A percentile compares a stretch with the other conserved stretches of the same genome.
Conservation (phyloP, 2,113 vertebrate genomes). For the Nothoprocta pentlandii region DNA sequence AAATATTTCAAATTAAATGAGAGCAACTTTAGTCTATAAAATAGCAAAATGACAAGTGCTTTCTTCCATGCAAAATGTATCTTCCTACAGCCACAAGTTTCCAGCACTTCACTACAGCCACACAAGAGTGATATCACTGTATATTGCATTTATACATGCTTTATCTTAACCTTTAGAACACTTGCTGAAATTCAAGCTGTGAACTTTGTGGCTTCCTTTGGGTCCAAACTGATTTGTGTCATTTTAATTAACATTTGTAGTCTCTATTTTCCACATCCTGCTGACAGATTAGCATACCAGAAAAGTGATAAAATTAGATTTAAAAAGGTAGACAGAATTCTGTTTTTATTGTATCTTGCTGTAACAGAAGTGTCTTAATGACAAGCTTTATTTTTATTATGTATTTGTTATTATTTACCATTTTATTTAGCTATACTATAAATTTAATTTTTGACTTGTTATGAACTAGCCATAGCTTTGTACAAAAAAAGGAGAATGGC, state of each 20-base stretch:
- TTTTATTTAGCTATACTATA: neutral
- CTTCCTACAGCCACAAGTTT: neutral
- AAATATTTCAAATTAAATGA: neutral
- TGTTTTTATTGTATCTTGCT: constrained; percentile 39
- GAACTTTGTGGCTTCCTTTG: constrained; percentile 17
- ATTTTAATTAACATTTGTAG: constrained; percentile 60
- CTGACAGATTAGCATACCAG: constrained; percentile 58
- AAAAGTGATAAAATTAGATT: constrained; percentile 62
- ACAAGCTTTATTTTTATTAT: constrained; percentile 21
- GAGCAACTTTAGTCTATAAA: neutral
- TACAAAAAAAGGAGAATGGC: neutral
- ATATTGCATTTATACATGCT: constrained; percentile 21
- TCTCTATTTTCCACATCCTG: constrained; percentile 48
- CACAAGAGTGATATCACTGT: neutral
- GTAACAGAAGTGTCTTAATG: constrained; percentile 38
- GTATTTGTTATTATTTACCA: neutral
- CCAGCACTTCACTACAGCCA: neutral
- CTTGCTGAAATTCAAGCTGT: neutral
- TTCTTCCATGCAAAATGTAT: neutral
- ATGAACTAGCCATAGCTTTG: neutral
- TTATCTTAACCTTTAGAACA: constrained; percentile 47
- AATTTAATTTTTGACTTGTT: neutral
- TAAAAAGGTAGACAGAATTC: constrained; percentile 48
- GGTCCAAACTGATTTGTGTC: constrained; percentile 18
- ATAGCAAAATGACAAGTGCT: neutral